Evolutionary conservation across 2,888 invertebrate genomes (phyloP), one percentile per base, ranked within the genome.

Genomic region (Hydropsyche betteni): DNA sequence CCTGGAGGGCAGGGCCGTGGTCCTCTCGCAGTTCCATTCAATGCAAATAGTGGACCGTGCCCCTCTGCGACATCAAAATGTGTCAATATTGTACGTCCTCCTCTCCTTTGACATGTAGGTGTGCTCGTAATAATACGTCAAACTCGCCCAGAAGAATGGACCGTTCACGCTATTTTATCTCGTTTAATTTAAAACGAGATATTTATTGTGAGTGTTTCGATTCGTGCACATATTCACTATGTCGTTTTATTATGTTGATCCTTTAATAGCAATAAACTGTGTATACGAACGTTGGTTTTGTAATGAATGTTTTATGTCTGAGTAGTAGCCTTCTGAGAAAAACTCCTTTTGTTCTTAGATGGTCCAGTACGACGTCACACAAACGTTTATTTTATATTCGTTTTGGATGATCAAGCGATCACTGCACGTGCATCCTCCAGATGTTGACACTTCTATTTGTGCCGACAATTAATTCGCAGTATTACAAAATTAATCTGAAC

Each of bases 31-130:
- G 16, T 61, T 58, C 77, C 77, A 78, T 78, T 78, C 71, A 78
- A 78, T 78, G 78, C 78, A 77, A 78, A 78, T 78, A 75, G 55
- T 75, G 75, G 69, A 75, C 75, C 71, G 69, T 61, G 50, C 76
- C 69, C 76, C 69, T 50, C 69, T 69, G 68, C 77, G 51, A 69
- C 73, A 69, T 70, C 72, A 69, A 78, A 77, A 76, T 76, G 74
- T 78, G 78, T 76, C 78, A 78, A 74, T 78, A 77, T 69, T 55
- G 74, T 69, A 69, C 53, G 69, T 69, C 55, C 55, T 69, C 69
- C 69, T 69, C 14, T 69, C 14, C 74, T 34, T 53, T 53, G 69
- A 52, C 68, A 64, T 34, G 64, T 64, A 64, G 64, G 64, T 33
- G 64, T 64, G 34, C 36, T 64, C 36, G 64, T 64, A 64, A 64